phyloP scores from a whole-genome alignment of 2,797 vertebrate genomes.

The Basileuterus tristriatus region DNA sequence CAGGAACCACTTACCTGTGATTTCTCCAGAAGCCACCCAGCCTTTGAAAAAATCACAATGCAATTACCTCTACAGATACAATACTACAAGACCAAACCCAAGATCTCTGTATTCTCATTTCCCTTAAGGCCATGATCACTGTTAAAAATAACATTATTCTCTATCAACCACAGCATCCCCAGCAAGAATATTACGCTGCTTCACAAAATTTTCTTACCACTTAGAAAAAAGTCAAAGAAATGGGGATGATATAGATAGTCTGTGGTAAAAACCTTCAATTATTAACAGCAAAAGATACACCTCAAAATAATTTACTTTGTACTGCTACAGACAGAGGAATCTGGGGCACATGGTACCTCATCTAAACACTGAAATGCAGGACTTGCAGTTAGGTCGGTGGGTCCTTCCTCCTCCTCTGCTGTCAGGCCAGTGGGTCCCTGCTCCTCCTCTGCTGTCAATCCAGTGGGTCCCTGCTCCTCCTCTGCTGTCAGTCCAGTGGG shows the following conservation, averaged over 20 bases:
- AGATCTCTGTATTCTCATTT: background rate
- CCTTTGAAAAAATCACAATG: background rate
- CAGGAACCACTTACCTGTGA: background rate
- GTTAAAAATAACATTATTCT: background rate
- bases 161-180: background rate
- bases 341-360: constrained; percentile 77
- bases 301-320: background rate
- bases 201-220: background rate
- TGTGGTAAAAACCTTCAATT: background rate
- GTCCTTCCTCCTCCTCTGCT: constrained; percentile 39
- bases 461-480: constrained; percentile 59
- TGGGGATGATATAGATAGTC: background rate
- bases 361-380: constrained; percentile 83
- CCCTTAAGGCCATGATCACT: background rate
- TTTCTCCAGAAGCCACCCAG: background rate
- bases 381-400: constrained; percentile 63
- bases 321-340: background rate
- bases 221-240: background rate
- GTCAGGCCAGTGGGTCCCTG: constrained; percentile 63
- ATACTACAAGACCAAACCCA: background rate
- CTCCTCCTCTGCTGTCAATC: constrained; percentile 39
- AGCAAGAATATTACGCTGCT: background rate
- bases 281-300: background rate
- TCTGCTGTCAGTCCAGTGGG: constrained; percentile 54
- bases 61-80: background rate